Percentiles rank a stretch among this genome's conserved stretches.
Evolutionary conservation across 2,888 invertebrate species (phyloP).

Genomic region (Ligdia adustata): DNA sequence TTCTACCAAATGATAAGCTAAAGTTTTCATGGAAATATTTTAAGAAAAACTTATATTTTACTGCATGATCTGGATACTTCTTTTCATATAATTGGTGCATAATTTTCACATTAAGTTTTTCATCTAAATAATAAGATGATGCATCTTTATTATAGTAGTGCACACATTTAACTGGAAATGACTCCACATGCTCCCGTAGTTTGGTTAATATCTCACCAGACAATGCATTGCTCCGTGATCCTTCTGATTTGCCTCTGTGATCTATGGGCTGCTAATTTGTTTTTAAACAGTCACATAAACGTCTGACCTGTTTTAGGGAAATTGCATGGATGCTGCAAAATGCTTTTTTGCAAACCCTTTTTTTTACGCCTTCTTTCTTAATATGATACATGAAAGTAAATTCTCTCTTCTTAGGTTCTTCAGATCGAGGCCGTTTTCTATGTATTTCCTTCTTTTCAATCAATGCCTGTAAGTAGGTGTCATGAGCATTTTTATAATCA

Average conservation of each 20-base stretch:
- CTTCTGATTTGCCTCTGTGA: conserved; percentile 2
- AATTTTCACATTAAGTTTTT: no score
- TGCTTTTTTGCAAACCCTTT: conserved; percentile 4
- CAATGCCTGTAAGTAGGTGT: background rate
- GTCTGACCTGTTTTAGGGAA: conserved; percentile 5
- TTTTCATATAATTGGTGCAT: no score
- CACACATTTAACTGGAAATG: conserved; percentile 4
- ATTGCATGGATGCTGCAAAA: conserved; percentile 4
- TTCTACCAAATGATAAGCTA: no score
- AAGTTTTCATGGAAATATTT: no score
- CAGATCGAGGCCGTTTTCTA: background rate
- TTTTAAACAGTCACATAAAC: conserved; percentile 6
- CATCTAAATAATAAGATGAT: conserved; percentile 6
- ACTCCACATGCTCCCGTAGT: conserved; percentile 1
- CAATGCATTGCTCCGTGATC: background rate
- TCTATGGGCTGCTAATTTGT: conserved; percentile 4
- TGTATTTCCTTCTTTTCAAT: background rate
- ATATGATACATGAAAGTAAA: conserved; percentile 4
- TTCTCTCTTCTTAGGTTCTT: background rate
- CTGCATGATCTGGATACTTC: no score
- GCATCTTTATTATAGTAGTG: conserved; percentile 4
- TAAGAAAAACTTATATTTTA: no score
- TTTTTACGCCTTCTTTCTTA: conserved; percentile 4
- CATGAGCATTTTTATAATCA: background rate
- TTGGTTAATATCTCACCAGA: background rate